Conservation (phyloP, 2,113 vertebrate genomes). For the Aleadryas rufinucha region DNA sequence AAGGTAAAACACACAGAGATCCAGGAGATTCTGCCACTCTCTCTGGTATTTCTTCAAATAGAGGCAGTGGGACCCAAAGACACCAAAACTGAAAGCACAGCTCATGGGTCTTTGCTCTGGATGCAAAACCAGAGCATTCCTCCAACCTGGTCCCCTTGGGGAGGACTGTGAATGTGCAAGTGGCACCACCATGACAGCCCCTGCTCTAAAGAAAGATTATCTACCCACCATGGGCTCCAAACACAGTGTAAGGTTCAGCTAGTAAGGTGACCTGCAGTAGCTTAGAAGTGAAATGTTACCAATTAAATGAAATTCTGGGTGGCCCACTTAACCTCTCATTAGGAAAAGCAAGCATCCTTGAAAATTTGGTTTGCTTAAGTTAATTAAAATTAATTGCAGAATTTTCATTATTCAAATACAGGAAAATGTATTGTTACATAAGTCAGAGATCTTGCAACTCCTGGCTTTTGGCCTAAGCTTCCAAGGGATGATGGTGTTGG, state of each 20-base stretch:
- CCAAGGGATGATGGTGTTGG: neutral
- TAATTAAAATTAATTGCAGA: slow-evolving; percentile 6
- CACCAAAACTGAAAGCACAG: neutral
- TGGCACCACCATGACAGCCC: neutral
- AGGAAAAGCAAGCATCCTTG: neutral
- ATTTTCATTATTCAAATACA: neutral
- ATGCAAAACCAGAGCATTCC: neutral
- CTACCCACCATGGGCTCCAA: neutral
- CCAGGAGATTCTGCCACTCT: neutral
- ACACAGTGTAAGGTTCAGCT: neutral
- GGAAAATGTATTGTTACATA: neutral
- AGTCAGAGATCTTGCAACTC: neutral
- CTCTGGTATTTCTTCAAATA: neutral
- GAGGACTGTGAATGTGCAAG: neutral
- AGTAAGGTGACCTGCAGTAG: neutral
- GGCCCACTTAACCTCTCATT: neutral
- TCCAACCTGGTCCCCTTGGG: neutral
- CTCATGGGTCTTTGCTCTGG: neutral
- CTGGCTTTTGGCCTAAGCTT: neutral
- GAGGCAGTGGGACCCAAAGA: neutral
- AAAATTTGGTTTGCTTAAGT: neutral
- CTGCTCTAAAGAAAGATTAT: neutral
- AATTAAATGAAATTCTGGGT: neutral
- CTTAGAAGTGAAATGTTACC: neutral
- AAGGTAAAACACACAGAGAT: neutral